A percentile compares a stretch with the other conserved stretches of the same genome.
phyloP scores from a whole-genome alignment of 2,888 invertebrate species.

The Mesoligia furuncula region DNA sequence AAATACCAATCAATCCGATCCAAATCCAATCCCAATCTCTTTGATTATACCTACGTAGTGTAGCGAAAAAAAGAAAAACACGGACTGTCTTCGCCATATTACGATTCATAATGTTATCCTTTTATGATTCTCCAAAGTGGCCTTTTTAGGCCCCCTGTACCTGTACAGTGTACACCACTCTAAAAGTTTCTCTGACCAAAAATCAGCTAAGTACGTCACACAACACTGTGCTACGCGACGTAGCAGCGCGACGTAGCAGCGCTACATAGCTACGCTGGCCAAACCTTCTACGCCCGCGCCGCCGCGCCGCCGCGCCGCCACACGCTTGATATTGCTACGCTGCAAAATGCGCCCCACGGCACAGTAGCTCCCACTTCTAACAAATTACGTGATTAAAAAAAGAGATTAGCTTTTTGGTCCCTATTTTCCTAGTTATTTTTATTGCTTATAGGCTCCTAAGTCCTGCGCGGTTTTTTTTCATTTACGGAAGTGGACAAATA shows the following conservation, averaged over 20 bases:
- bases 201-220: neutral
- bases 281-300: slow-evolving; percentile 9
- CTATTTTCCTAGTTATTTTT: slow-evolving; percentile 20
- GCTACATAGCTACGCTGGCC: neutral
- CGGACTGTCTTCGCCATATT: no score
- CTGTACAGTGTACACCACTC: neutral
- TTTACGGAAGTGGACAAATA: neutral
- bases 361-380: neutral
- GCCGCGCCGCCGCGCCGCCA: no score
- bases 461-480: neutral
- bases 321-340: neutral
- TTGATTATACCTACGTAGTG: no score
- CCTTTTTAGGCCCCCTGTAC: no score
- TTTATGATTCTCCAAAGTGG: no score
- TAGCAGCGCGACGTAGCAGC: neutral
- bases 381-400: slow-evolving; percentile 35
- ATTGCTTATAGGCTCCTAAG: slow-evolving; percentile 4
- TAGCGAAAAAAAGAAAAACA: no score
- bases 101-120: no score
- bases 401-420: slow-evolving; percentile 16
- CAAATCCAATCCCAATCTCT: no score
- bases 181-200: neutral
- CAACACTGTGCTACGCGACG: neutral
- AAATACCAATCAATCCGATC: no score
- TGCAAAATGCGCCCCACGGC: slow-evolving; percentile 5